Base-by-base conservation (phyloP, 1,140 invertebrate genomes). In the Anoplophora glabripennis region DNA sequence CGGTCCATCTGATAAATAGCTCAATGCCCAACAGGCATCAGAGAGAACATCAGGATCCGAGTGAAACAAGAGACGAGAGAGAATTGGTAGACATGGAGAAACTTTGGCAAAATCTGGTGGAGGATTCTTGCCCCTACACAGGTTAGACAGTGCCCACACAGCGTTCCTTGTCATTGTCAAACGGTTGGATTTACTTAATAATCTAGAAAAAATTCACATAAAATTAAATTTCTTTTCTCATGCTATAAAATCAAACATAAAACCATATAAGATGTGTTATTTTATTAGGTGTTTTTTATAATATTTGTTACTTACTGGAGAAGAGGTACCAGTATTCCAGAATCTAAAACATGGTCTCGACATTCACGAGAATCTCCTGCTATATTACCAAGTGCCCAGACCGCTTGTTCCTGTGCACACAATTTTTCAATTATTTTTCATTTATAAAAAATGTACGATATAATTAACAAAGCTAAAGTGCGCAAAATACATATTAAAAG, bases 111-210 rank as follows among this genome's bases (percentile, higher is more conserved):
- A 98, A 70, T 95, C 89, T 11, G 94, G 93, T 0, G 93, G 87
- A n/a, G 96, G 96, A 80, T 90, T 96, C 80, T 98, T 99, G 8
- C 95, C 96, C 72, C 96, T 84, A 76, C 96, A 98, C 45, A 99
- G 78, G 79, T 99, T 99, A 37, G 94, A 97, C 34, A 99, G 76
- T 57, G 94, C 92, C 96, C 96, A 98, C 5, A 98, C 95, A n/a
- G 93, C 94, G 79, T 99, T 99, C 58, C 95, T 84, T 33, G 87
- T 93, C 93, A 97, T 95, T 3, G 94, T 92, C 57, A 98, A 77
- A 66, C 90, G 85, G 18, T 84, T 85, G 12, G 86, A 83, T 78
- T 92, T 93, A 65, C 87, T 88, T 56, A 97, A 78, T 42, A 96
- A 83, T 69, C 92, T 94, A 69, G 48, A 79, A 79, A 60, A 10